Base-by-base conservation (phyloP, 2,113 vertebrate genomes). In the Coryphaenoides rupestris region DNA sequence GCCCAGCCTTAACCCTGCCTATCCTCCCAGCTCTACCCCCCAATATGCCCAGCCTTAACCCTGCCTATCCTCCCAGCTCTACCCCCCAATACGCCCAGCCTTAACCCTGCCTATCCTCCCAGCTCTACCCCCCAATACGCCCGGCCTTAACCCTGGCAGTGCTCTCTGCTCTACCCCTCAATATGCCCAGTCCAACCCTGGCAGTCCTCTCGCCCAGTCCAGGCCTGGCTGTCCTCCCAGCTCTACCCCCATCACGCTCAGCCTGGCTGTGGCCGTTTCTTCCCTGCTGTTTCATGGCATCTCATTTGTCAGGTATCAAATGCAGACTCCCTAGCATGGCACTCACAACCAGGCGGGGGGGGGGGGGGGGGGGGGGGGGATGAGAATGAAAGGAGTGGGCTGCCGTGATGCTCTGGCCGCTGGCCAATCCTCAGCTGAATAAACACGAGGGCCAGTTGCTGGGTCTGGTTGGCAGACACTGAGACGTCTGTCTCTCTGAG, bases 231-330 rank as follows among this genome's bases (percentile, higher is more conserved):
- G 33, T 40, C 33, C 33, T 40, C 33, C 33, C 33, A 40, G 33
- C 33, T 40, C 33, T 40, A 1, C 33, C 13, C 33, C 9, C 33
- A 7, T 40, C 33, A 7, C 33, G 33, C 33, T 40, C 33, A 40
- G 33, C 7, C 33, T 40, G 33, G 33, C 33, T 2, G 33, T 40
- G 33, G 73, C 68, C n/a, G n/a, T 78, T 78, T 59, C 66, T 60
- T 63, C 85, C 90, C 89, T 70, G 87, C 89, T 82, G 88, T 85
- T 92, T 87, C 75, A 87, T 87, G 87, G 84, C 87, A 86, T 92
- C 90, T 93, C 88, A 93, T 95, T 95, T 94, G 92, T 92, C 91
- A 87, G 90, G 89, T 92, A 92, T 92, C 91, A 89, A 90, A 93
- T 88, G 77, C 77, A 87, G 78, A 88, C 87, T 82, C 86, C 71